phyloP scores from a whole-genome alignment of 2,113 vertebrate genomes.

The Hippolais icterina region DNA sequence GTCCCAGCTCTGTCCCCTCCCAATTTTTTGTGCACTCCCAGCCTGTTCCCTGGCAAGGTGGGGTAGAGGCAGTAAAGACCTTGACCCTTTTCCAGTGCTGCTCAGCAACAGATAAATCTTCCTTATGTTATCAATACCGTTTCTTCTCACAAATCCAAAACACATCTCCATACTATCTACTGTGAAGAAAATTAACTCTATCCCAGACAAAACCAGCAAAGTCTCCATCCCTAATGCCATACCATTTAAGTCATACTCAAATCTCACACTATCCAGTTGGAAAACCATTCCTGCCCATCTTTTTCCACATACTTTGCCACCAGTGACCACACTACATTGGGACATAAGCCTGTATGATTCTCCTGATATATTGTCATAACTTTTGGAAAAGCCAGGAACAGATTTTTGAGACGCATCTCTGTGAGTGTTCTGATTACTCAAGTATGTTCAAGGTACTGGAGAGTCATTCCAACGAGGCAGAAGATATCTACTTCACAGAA shows the following conservation, averaged over 20 bases:
- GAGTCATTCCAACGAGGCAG: neutral
- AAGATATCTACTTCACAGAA: neutral
- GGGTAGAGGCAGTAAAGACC: neutral
- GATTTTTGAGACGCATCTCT: neutral
- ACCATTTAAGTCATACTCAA: accelerated
- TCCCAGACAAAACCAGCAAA: neutral
- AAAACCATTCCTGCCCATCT: neutral
- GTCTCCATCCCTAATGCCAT: neutral
- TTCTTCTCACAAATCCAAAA: neutral
- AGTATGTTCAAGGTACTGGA: neutral
- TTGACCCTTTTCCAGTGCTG: accelerated
- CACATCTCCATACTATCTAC: accelerated
- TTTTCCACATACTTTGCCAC: neutral
- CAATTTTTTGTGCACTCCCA: neutral
- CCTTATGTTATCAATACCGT: neutral
- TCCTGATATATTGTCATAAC: neutral
- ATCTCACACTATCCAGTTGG: neutral
- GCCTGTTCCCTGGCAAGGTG: accelerated
- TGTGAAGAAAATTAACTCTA: neutral
- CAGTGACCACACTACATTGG: neutral
- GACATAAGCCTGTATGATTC: neutral
- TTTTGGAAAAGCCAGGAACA: neutral
- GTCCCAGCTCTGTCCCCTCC: neutral
- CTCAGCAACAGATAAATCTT: neutral
- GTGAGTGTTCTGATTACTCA: neutral